These are phyloP conservation scores for Pontoporia blainvillei DNA, from an alignment of 2,113 vertebrate species.

Conservation along the genomic window DNA sequence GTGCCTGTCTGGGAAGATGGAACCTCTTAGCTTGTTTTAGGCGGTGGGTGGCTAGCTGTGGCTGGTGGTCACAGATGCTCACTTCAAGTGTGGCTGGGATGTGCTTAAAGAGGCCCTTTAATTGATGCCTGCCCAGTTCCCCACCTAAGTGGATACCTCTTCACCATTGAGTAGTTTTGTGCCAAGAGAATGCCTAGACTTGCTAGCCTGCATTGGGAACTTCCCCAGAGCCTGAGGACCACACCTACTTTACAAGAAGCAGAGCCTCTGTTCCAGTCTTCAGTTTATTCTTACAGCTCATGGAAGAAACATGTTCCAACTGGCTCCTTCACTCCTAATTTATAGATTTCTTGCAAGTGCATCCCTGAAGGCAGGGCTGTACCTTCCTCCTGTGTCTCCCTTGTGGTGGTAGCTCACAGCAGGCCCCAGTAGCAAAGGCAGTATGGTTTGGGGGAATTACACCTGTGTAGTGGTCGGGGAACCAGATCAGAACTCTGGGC, in stretches of 20 bases:
- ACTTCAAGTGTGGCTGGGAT: not conserved
- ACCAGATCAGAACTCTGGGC: not conserved
- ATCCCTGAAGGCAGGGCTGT: not conserved
- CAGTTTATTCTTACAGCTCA: not conserved
- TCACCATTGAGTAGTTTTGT: not conserved
- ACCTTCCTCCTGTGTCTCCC: not conserved
- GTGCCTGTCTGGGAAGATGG: not conserved
- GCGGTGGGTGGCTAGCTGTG: not conserved
- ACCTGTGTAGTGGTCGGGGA: not conserved
- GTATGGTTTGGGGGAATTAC: not conserved
- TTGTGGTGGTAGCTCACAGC: not conserved
- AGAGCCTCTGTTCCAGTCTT: not conserved
- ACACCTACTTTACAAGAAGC: slow-evolving; percentile 4
- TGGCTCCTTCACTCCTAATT: not conserved
- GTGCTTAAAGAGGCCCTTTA: slow-evolving; percentile 41
- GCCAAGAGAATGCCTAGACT: slow-evolving; percentile 6
- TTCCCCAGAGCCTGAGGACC: not conserved
- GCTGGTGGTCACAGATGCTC: not conserved
- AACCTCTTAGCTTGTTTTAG: not conserved
- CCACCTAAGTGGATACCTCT: not conserved
- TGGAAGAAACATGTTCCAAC: not conserved
- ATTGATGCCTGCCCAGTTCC: not conserved
- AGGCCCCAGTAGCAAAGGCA: not conserved
- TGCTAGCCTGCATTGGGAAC: not conserved
- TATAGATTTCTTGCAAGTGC: not conserved